Conservation (phyloP, 2,113 vertebrate species). For the Ascaphus truei region DNA sequence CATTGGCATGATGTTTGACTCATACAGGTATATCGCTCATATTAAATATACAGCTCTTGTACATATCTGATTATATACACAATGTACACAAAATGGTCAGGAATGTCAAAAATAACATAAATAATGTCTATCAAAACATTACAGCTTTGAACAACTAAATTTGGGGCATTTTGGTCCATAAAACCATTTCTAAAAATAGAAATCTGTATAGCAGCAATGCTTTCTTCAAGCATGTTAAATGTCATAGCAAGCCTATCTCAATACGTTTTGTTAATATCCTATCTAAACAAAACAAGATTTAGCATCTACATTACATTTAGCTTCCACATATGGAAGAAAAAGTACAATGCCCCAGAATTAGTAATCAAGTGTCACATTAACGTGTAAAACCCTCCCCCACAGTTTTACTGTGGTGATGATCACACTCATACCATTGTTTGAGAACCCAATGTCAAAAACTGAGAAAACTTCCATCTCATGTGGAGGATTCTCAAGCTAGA, state of each 20-base stretch:
- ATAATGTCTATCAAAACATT: constrained; percentile 52
- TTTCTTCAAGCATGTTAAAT: constrained; percentile 73
- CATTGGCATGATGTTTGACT: constrained; percentile 81
- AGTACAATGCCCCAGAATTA: constrained; percentile 71
- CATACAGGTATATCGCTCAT: constrained; percentile 79
- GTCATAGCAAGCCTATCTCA: constrained; percentile 67
- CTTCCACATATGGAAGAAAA: constrained; percentile 82
- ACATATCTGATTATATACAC: constrained; percentile 72
- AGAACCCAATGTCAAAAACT: constrained; percentile 47
- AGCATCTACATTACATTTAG: constrained; percentile 70
- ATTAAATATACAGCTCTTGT: constrained; percentile 96
- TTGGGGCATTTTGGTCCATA: constrained; percentile 78
- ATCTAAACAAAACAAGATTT: constrained; percentile 57
- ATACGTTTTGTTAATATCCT: constrained; percentile 63
- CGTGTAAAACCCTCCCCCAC: constrained; percentile 55
- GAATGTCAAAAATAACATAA: constrained; percentile 48
- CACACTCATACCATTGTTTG: constrained; percentile 60
- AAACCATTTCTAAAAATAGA: constrained; percentile 82
- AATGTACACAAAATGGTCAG: constrained; percentile 63
- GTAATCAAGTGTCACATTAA: constrained; percentile 66
- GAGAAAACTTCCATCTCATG: constrained; percentile 57
- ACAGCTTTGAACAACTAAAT: constrained; percentile 65
- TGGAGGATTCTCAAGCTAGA: constrained; percentile 67
- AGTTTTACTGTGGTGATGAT: constrained; percentile 55
- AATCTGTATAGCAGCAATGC: constrained; percentile 81